Evolutionary conservation across 1,140 invertebrate genomes (phyloP), one percentile per base, ranked within the genome.

Genomic region (Bombus pascuorum): DNA sequence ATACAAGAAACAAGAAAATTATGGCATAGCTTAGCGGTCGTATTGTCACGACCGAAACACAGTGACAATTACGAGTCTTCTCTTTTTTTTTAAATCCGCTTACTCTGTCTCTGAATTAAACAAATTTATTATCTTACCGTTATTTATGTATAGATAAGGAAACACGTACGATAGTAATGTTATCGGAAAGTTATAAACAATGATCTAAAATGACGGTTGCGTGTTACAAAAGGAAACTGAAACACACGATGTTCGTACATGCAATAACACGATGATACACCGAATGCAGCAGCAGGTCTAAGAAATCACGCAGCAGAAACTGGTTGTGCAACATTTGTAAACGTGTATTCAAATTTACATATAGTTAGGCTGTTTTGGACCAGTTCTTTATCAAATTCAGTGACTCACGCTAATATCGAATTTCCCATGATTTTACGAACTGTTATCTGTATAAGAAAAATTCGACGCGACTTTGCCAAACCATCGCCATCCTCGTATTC

Each of bases 221-320:
- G 28, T 71, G 66, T 70, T 42, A 34, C 70, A 3, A 81, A 6
- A 18, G 39, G 53, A 62, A 81, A 73, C 3, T 8, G 15, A 47
- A 37, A 39, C 44, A 47, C 71, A 65, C 32, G n/a, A 73, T 59
- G 53, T 37, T 47, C 25, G n/a, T 76, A 73, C 62, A 76, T 68
- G 81, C 44, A 70, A 57, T 15, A 13, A 34, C 44, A 18, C n/a
- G 74, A 70, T 77, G 74, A 53, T 28, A 44, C 44, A 47, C 25
- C 25, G 47, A 66, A 53, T 53, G 34, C 13, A 57, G 70, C n/a
- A 57, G 39, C n/a, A 57, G 39, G 15, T 28, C n/a, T 8, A 75
- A 77, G 65, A 34, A 70, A 77, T 83, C 62, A 68, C 42, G 32
- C 44, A 42, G 47, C n/a, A 32, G 3, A 78, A 83, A 83, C 82